phyloP scores from a whole-genome alignment of 2,888 invertebrate genomes.

The Oegoconia quadripuncta region DNA sequence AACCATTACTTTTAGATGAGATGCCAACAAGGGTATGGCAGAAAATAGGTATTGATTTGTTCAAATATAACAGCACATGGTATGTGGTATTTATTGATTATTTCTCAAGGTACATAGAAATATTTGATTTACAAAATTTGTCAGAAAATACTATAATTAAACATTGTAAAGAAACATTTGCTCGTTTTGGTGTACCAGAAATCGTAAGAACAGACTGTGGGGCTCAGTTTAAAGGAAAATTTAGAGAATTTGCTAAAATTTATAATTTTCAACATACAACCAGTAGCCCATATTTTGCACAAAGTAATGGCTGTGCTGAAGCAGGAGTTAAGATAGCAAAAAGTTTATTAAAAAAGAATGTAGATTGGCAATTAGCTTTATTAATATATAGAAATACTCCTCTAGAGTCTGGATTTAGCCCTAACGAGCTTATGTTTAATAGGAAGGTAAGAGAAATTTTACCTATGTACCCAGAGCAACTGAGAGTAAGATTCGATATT shows the following conservation, averaged over 20 bases:
- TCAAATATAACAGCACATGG: too few species aligned
- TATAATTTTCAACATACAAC: slow-evolving; percentile 4
- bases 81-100: too few species aligned
- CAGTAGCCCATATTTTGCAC: slow-evolving; percentile 13
- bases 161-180: slow-evolving; percentile 8
- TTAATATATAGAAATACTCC: slow-evolving; percentile 9
- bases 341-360: slow-evolving; percentile 5
- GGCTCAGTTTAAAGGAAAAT: too few species aligned
- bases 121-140: too few species aligned
- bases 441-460: background rate
- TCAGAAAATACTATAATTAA: too few species aligned
- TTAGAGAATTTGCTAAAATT: slow-evolving; percentile 7
- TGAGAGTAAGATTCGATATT: too few species aligned
- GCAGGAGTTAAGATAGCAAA: too few species aligned
- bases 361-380: slow-evolving; percentile 8
- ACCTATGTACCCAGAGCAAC: background rate
- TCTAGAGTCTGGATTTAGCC: slow-evolving; percentile 6
- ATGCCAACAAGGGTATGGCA: too few species aligned
- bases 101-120: too few species aligned
- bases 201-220: slow-evolving; percentile 10
- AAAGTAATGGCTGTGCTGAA: slow-evolving; percentile 12
- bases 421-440: slow-evolving; percentile 5
- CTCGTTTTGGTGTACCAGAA: slow-evolving; percentile 10
- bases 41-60: too few species aligned
- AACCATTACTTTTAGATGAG: too few species aligned